Evolutionary conservation across 2,113 vertebrate species (phyloP).

Genomic region (Steatornis caripensis): DNA sequence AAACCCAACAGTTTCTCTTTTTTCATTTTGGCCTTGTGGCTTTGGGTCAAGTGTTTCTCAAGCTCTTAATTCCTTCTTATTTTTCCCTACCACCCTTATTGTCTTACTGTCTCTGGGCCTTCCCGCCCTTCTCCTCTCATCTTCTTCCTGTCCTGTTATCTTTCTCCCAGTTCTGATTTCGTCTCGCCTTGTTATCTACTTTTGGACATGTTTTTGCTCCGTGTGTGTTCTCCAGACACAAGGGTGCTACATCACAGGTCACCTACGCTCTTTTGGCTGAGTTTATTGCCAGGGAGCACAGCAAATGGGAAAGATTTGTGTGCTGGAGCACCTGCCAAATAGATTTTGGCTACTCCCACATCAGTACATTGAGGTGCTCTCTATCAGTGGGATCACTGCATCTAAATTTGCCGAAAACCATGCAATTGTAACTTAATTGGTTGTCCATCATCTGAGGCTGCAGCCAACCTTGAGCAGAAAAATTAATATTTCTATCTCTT

Average conservation of each 20-base stretch:
- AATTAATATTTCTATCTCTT: neutral
- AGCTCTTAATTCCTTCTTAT: neutral
- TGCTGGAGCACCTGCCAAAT: neutral
- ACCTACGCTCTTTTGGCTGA: neutral
- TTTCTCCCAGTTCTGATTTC: neutral
- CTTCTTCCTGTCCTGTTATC: neutral
- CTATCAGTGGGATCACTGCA: neutral
- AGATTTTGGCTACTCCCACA: neutral
- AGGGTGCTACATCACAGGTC: neutral
- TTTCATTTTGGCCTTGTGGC: neutral
- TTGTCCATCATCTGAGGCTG: neutral
- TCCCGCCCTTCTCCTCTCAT: neutral
- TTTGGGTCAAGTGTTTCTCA: neutral
- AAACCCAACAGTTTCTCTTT: neutral
- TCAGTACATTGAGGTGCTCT: neutral
- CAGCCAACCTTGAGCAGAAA: neutral
- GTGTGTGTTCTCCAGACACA: accelerated
- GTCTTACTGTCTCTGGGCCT: neutral
- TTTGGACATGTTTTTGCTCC: neutral
- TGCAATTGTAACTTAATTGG: neutral
- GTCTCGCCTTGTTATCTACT: neutral
- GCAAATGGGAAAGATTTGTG: neutral
- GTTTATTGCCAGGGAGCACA: neutral
- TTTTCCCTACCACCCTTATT: neutral
- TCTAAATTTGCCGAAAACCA: neutral